Base-by-base conservation (phyloP, 2,113 vertebrate genomes). In the Acanthisitta chloris region DNA sequence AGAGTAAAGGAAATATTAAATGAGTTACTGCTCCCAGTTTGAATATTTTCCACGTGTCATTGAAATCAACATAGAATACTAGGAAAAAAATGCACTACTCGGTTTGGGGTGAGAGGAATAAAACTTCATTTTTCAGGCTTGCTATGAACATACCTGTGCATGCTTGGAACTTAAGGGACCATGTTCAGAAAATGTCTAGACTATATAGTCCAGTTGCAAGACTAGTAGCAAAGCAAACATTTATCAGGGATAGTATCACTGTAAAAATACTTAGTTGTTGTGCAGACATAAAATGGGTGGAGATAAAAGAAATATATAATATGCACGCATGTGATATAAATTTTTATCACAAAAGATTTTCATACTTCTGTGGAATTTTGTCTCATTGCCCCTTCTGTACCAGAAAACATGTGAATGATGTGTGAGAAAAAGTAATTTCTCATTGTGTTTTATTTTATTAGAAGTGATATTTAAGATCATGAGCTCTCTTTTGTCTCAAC, bases 1-100 rank as follows among this genome's bases (percentile, higher is more conserved):
- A 36, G 65, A 85, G 8, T 36, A 72, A 81, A 88, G 65, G 65
- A 89, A 93, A 89, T 92, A 78, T n/a, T 79, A 90, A 90, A 85
- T 77, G 42, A 66, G 6, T 78, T 92, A 84, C 34, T 81, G 33
- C 28, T 70, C 71, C 59, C 85, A 88, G 42, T 62, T 54, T 72
- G 62, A 79, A 76, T 81, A 66, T 91, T 94, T 90, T 86, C 52
- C 54, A 69, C 0, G 1, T 49, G 38, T 42, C 65, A 76, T 69
- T 76, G 85, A 92, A 93, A 91, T 61, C 48, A 25, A 23, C 45
- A 45, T 2, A 54, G 23, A 92, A 57, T 34, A 85, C 4, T 14
- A 82, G 21, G 10, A 40, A 81, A 69, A 69, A 96, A 92, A 38
- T 28, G 3, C 23, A 64, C 15, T 48, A 8, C 8, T 67, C 0